A percentile compares a stretch with the other conserved stretches of the same genome.
Evolutionary conservation across 2,888 invertebrate species (phyloP).

Genomic region (Disparrhopalites patrizii): DNA sequence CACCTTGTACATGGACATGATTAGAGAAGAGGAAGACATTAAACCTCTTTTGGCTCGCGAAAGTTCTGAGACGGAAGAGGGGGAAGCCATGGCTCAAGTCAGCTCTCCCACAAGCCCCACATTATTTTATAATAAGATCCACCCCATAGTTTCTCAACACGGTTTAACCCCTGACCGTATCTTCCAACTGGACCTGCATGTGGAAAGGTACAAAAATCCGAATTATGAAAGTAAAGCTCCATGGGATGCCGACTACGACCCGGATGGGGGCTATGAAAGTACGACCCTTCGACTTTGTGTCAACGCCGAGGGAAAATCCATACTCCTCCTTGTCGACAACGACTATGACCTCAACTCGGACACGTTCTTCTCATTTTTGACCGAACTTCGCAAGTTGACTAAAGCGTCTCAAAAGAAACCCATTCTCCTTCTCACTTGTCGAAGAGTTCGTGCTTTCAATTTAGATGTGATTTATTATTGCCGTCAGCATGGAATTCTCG

Average conservation of each 20-base stretch:
- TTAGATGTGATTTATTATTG: not conserved
- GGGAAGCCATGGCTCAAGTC: too few species aligned
- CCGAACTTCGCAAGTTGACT: not conserved
- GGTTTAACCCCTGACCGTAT: conserved; percentile 1
- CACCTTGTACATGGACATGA: not conserved
- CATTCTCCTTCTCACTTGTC: not conserved
- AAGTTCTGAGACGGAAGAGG: not conserved
- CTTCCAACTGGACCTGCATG: not conserved
- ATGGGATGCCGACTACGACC: not conserved
- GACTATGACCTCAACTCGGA: conserved; percentile 7
- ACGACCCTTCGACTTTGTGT: not conserved
- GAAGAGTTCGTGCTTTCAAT: not conserved
- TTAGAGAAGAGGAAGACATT: not conserved
- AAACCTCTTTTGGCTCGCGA: not conserved
- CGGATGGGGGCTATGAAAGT: not conserved
- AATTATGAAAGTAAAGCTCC: not conserved
- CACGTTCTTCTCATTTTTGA: not conserved
- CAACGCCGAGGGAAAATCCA: not conserved
- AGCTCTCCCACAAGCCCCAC: not conserved
- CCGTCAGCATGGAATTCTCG: not conserved
- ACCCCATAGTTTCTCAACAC: not conserved
- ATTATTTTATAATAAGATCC: not conserved
- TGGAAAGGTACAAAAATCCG: not conserved
- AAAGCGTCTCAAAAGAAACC: not conserved
- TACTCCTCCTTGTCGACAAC: not conserved